phyloP scores from a whole-genome alignment of 2,888 invertebrate genomes.

The Apantesis nais region DNA sequence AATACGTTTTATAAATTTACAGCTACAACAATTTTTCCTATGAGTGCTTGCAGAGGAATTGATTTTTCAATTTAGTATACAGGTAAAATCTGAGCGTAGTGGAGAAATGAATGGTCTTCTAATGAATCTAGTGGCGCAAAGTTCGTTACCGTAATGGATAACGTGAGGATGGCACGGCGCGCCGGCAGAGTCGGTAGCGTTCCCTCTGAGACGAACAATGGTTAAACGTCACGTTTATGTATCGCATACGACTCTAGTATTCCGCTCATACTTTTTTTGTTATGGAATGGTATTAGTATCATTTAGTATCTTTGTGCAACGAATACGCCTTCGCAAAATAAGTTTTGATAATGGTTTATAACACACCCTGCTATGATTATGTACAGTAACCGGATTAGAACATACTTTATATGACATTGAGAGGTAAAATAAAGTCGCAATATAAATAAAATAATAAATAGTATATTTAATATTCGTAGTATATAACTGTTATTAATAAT shows the following conservation, averaged over 20 bases:
- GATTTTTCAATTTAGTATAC: constrained; percentile 44
- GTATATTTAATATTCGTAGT: no score
- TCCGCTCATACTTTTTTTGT: not conserved
- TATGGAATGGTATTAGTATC: not conserved
- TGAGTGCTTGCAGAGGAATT: constrained; percentile 27
- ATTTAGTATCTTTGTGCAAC: not conserved
- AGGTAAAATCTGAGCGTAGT: constrained; percentile 25
- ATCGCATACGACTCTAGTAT: constrained; percentile 10
- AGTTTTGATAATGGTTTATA: not conserved
- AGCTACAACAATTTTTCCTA: constrained; percentile 11
- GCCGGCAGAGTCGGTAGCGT: not conserved
- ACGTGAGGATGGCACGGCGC: constrained; percentile 39
- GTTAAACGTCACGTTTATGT: constrained; percentile 15
- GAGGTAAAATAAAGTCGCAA: no score
- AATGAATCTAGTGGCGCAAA: constrained; percentile 73
- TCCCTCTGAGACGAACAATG: constrained; percentile 14
- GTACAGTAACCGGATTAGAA: no score
- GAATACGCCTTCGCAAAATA: not conserved
- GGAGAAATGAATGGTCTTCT: constrained; percentile 74
- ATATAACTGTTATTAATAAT: no score
- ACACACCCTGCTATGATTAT: not conserved
- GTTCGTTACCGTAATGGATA: constrained; percentile 75
- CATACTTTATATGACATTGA: no score
- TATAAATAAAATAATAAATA: no score
- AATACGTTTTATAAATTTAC: constrained; percentile 4